Conservation (phyloP, 2,113 vertebrate species). For the Petaurus breviceps region DNA sequence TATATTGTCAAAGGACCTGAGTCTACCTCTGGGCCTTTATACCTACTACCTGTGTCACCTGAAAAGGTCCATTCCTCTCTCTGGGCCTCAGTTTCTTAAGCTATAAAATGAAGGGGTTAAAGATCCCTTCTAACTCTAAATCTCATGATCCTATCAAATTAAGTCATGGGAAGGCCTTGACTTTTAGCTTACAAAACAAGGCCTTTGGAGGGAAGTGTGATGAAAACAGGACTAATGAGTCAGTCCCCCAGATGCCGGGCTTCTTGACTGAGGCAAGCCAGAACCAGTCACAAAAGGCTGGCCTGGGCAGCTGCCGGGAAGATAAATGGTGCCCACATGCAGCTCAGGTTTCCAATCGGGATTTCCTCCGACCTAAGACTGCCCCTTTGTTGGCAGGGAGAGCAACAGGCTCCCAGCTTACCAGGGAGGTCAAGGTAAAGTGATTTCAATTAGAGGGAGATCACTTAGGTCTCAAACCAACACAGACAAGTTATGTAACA, state of each 20-base stretch:
- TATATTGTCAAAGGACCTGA: background rate
- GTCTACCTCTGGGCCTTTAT: background rate
- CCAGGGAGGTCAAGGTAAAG: conserved; percentile 83
- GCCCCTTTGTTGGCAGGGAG: conserved; percentile 77
- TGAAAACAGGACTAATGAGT: background rate
- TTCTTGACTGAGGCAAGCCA: background rate
- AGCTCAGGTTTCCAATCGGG: conserved; percentile 69
- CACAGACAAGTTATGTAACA: conserved; percentile 82
- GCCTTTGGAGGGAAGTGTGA: background rate
- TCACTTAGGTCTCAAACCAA: conserved; percentile 84
- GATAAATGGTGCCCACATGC: conserved; percentile 61
- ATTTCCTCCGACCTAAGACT: conserved; percentile 78
- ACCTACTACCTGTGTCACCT: too few relatives aligned
- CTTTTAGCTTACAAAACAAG: background rate
- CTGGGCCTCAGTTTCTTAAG: background rate
- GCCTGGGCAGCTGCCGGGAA: background rate
- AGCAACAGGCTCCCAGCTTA: conserved; percentile 82
- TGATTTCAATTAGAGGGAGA: conserved; percentile 86
- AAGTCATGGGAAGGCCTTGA: background rate
- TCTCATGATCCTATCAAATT: background rate
- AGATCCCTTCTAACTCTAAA: background rate
- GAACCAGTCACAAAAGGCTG: background rate
- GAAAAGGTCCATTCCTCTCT: background rate
- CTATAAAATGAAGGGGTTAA: background rate
- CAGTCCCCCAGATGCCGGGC: background rate